Base-by-base conservation (phyloP, 2,888 invertebrate genomes). In the Dicranocentrus wangi region DNA sequence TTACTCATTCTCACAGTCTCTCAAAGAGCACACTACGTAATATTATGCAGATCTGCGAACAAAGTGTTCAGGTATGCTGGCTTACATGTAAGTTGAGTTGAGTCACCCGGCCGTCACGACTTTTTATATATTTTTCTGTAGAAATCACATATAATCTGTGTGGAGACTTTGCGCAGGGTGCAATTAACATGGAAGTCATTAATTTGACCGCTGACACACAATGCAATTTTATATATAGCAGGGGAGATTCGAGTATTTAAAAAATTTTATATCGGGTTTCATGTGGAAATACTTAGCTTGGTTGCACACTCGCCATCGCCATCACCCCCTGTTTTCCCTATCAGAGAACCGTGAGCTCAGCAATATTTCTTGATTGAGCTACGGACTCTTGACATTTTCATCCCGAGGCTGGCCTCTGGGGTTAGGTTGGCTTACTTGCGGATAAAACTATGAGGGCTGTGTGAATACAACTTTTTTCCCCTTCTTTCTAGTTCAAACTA, bases 361-460 rank as follows among this genome's bases (percentile, higher is more conserved):
- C 60, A 71, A 79, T 79, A 79, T 71, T 71, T 79, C 79, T 79
- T 79, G 79, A 79, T 79, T 79, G 79, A 79, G 71, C 78, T 63
- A 66, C 71, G 60, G 58, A 70, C 71, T 79, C 79, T 79, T 79
- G 79, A 79, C 79, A 79, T 79, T 71, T 63, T 47, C 27, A 51
- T 66, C 79, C 23, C 5, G 10, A 25, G 39, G 19, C n/a, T 19
- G n/a, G 65, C 65, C 65, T 65, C 21, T 65, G 65, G 65, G 71
- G 42, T 63, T 23, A 63, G 39, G 58, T 66, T 42, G 61, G 68
- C 61, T 69, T 51, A 51, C 63, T 70, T 78, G 53, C 13, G 42
- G 10, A 43, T 27, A 47, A 51, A 47, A 72, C 21, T 42, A 55
- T 55, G 25, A 55, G 55, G 5, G 15, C 25, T 25, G 32, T 32